Evolutionary conservation across 2,113 vertebrate genomes (phyloP).

Genomic region (Micronycteris hirsuta): DNA sequence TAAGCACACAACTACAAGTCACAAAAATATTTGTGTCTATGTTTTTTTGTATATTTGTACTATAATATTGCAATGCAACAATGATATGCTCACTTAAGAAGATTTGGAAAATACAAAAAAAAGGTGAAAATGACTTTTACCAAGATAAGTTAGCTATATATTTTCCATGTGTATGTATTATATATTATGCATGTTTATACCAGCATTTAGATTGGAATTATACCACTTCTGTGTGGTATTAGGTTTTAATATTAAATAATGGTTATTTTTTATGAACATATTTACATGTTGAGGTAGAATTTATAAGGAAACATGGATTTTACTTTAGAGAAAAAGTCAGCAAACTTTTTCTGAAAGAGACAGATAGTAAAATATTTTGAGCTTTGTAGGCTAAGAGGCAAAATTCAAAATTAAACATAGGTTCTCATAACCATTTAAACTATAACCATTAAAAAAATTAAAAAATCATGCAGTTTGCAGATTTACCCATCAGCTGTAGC

Average conservation of each 20-base stretch:
- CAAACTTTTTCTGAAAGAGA: background rate
- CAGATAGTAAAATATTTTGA: conserved; percentile 20
- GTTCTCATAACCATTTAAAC: conserved; percentile 10
- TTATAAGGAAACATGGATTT: background rate
- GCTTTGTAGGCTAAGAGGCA: background rate
- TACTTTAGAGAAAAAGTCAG: background rate
- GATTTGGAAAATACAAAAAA: background rate
- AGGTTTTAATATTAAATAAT: background rate
- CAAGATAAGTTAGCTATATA: background rate
- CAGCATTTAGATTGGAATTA: background rate
- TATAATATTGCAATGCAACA: background rate
- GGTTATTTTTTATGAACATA: background rate
- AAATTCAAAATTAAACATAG: background rate
- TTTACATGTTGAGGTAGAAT: background rate
- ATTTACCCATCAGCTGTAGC: background rate
- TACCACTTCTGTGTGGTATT: background rate
- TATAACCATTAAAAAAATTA: background rate
- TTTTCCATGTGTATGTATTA: background rate
- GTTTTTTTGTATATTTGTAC: background rate
- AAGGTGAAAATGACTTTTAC: background rate
- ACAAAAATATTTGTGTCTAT: background rate
- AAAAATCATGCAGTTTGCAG: background rate
- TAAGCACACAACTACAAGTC: background rate
- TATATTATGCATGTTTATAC: background rate
- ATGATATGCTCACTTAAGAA: background rate